phyloP scores from a whole-genome alignment of 53 echinoderm and acorn worm genomes.

The Zoroaster sp. region DNA sequence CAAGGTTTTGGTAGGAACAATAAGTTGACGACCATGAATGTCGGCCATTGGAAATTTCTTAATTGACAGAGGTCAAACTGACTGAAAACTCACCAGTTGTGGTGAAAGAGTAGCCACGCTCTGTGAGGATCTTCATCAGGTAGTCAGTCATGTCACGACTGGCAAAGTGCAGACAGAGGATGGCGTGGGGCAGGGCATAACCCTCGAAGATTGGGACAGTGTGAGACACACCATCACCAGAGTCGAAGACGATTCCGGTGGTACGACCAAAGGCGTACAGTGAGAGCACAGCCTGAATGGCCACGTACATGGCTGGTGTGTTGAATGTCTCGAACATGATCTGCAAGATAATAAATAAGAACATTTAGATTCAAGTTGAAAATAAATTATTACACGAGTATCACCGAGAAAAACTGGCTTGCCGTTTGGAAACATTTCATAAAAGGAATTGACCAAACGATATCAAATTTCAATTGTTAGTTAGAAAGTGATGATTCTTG shows the following conservation, averaged over 20 bases:
- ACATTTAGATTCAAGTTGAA: neutral
- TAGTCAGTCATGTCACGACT: constrained; percentile 78
- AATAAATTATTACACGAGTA: neutral
- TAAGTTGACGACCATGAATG: neutral
- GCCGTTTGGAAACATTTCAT: too few relatives aligned
- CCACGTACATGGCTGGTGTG: constrained; percentile 74
- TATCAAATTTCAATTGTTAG: too few relatives aligned
- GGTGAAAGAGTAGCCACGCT: constrained; percentile 80
- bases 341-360: constrained; percentile 21
- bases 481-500: too few relatives aligned
- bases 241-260: constrained; percentile 85
- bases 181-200: constrained; percentile 83
- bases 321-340: constrained; percentile 97
- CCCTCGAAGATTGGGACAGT: constrained; percentile 90
- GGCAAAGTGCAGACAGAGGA: constrained; percentile 72
- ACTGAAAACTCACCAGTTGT: constrained; percentile 88
- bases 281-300: constrained; percentile 90
- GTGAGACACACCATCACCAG: constrained; percentile 93
- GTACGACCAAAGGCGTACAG: constrained; percentile 92
- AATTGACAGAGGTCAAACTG: neutral
- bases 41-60: neutral
- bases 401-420: neutral
- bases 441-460: neutral
- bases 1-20: too few relatives aligned
- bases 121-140: constrained; percentile 85